These are phyloP conservation scores for Diaperis boleti DNA, from an alignment of 2,888 invertebrate genomes.

Conservation along the genomic window DNA sequence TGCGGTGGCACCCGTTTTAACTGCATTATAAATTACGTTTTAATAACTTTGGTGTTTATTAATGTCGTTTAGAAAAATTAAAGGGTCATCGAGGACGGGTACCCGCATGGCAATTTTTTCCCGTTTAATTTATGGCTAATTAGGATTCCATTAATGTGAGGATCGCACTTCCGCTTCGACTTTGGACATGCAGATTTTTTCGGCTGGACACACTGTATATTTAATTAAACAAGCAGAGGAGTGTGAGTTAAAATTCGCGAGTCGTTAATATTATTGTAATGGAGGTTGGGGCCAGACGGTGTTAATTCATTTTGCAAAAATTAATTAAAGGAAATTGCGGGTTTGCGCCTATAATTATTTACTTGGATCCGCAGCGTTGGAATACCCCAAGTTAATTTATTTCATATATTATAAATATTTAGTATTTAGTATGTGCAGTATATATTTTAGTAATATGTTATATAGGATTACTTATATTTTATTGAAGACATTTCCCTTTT, in stretches of 20 bases:
- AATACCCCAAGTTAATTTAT: too few species aligned
- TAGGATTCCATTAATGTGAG: background rate
- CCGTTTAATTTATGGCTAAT: slow-evolving; percentile 1
- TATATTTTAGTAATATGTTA: too few species aligned
- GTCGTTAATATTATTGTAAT: background rate
- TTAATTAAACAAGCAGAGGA: slow-evolving; percentile 12
- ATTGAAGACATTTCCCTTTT: too few species aligned
- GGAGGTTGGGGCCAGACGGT: background rate
- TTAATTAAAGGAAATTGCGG: too few species aligned
- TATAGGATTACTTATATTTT: too few species aligned
- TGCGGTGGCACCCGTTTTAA: slow-evolving; percentile 14
- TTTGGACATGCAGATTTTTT: background rate
- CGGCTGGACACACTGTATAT: slow-evolving; percentile 15
- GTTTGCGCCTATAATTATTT: too few species aligned
- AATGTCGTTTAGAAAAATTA: slow-evolving; percentile 12
- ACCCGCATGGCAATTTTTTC: slow-evolving; percentile 16
- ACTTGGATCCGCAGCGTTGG: too few species aligned
- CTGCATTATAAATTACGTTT: slow-evolving; percentile 24
- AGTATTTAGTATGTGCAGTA: too few species aligned
- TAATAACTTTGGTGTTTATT: slow-evolving; percentile 21
- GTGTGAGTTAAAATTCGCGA: background rate
- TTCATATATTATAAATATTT: too few species aligned
- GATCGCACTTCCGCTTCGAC: slow-evolving; percentile 7
- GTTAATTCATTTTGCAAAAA: background rate
- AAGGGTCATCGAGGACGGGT: slow-evolving; percentile 21